Percentiles rank a stretch among this genome's conserved stretches.
phyloP scores from a whole-genome alignment of 2,113 vertebrate genomes.

The Thryonomys swinderianus region DNA sequence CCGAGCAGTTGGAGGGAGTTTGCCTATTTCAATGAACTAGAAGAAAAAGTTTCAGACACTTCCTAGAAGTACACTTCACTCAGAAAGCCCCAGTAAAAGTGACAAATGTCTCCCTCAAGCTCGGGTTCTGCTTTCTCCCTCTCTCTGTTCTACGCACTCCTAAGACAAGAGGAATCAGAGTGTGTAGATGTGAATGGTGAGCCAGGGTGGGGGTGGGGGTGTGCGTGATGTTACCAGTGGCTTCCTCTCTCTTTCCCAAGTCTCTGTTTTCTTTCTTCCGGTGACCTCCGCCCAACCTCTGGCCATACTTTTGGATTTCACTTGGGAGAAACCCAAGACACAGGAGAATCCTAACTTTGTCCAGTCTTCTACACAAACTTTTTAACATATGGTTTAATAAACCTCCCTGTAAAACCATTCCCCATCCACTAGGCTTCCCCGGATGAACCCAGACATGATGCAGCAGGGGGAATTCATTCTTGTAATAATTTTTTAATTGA shows the following conservation, averaged over 20 bases:
- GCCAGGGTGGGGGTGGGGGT: neutral
- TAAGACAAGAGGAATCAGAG: neutral
- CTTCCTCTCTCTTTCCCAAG: neutral
- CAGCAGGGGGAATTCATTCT: neutral
- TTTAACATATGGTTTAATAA: neutral
- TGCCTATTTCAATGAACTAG: neutral
- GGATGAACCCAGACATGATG: neutral
- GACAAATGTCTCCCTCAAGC: neutral
- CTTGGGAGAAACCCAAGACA: neutral
- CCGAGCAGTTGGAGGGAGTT: neutral
- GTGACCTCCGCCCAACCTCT: neutral
- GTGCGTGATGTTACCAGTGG: rapidly evolving
- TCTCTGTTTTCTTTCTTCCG: neutral
- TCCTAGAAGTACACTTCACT: neutral
- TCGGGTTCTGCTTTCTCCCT: neutral
- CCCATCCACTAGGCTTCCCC: no score
- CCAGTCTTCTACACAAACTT: neutral
- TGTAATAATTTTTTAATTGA: no score
- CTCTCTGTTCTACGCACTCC: neutral
- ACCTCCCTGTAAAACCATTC: neutral
- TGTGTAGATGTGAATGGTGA: neutral
- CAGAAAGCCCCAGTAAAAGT: neutral
- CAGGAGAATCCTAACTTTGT: neutral
- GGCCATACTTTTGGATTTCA: neutral
- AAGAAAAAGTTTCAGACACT: neutral